Conservation (phyloP, 2,113 vertebrate genomes). For the Proteles cristata region DNA sequence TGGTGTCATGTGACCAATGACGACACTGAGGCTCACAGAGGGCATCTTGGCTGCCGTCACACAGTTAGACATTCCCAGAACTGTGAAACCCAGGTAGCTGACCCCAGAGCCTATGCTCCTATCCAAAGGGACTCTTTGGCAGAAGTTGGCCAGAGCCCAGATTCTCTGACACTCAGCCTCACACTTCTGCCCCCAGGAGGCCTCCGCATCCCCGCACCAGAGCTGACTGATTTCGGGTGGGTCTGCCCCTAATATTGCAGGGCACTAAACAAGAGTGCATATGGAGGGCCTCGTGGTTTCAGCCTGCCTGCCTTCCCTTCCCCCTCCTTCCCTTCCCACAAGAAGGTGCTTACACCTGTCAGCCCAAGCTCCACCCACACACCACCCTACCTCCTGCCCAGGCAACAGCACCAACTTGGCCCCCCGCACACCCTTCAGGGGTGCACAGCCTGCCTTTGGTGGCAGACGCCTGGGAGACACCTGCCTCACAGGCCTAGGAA, state of each 20-base stretch:
- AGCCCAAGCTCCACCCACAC: not conserved
- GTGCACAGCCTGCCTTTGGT: not conserved
- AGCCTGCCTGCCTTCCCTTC: not conserved
- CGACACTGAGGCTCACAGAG: not conserved
- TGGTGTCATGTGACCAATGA: not conserved
- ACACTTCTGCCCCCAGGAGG: not conserved
- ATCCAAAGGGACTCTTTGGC: not conserved
- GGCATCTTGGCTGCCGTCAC: not conserved
- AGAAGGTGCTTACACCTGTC: not conserved
- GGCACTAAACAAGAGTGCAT: not conserved
- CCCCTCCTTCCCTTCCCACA: not conserved
- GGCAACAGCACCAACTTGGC: not conserved
- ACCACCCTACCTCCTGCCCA: not conserved
- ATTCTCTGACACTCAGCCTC: not conserved
- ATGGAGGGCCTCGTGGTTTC: not conserved
- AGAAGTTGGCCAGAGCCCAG: not conserved
- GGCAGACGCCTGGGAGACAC: not conserved
- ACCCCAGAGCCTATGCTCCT: not conserved
- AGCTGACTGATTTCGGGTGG: too few species aligned
- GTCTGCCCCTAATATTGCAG: not conserved
- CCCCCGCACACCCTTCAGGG: fast-evolving
- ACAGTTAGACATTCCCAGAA: not conserved
- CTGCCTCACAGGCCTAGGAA: not conserved
- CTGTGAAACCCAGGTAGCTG: not conserved
- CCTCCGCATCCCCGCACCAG: not conserved